Evolutionary conservation across 1,140 invertebrate genomes (phyloP), one percentile per base, ranked within the genome.

Genomic region (Drosophila fuyamai): DNA sequence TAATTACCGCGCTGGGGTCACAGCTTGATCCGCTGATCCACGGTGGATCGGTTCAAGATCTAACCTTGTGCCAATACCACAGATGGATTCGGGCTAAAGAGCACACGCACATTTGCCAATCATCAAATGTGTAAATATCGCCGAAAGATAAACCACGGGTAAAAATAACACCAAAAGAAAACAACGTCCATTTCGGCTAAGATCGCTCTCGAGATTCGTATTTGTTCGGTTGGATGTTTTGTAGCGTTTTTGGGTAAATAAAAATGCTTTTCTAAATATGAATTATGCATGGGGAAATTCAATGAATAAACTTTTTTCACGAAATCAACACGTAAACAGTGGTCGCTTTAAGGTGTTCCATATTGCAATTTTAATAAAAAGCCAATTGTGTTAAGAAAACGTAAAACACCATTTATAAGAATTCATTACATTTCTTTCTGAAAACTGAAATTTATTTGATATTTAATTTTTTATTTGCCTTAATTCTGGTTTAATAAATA

Each of bases 221-320:
- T 35, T 14, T 12, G 43, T 23, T 65, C 23, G 36, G 40, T 38
- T 8, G 41, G 48, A 43, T 38, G 14, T 58, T 36, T 43, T 76
- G 50, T 68, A 58, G 61, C 47, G 54, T 4, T 50, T 71, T 61
- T 61, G 65, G 59, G 67, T 74, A 66, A 62, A 74, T 79, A 73
- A 79, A 79, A 79, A 73, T 61, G 76, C 55, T 79, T 79, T 79
- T 47, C 59, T 23, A 72, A 65, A 71, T 72, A 72, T 54, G 51
- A 75, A 79, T 82, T 80, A 83, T 84, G 76, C 48, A 76, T 73
- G 47, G 35, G 35, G 23, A 72, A 53, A 72, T 72, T 47, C 43
- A 44, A 38, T 9, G 32, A 63, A 71, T 50, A 32, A 13, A 36
- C 6, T 35, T 18, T 18, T 53, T 16, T 53, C 50, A 16, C 12